Percentiles rank a stretch among this genome's conserved stretches.
Evolutionary conservation across 2,888 invertebrate genomes (phyloP).

Genomic region (Synanthedon andrenaeformis): DNA sequence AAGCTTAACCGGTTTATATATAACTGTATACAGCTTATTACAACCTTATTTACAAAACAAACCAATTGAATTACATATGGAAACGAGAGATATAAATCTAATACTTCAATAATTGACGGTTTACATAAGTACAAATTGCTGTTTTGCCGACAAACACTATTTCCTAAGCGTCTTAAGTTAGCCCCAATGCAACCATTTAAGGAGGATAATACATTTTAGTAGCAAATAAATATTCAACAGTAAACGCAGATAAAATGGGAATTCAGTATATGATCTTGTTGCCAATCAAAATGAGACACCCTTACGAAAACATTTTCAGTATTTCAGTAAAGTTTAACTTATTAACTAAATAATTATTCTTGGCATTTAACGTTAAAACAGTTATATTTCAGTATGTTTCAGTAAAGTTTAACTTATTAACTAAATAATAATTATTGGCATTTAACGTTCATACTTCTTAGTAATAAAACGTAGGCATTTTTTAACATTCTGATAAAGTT

Average conservation of each 20-base stretch:
- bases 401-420: too few relatives aligned
- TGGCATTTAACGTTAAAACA: too few relatives aligned
- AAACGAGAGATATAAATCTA: neutral
- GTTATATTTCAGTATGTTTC: too few relatives aligned
- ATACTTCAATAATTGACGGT: neutral
- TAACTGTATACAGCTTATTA: neutral
- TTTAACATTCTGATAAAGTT: too few relatives aligned
- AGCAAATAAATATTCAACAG: neutral
- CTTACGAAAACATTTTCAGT: too few relatives aligned
- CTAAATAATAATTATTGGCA: too few relatives aligned
- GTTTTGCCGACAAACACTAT: neutral
- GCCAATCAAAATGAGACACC: too few relatives aligned
- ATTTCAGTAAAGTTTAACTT: too few relatives aligned
- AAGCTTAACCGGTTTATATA: too few relatives aligned
- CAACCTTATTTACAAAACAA: neutral
- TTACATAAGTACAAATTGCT: neutral
- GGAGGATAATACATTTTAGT: neutral
- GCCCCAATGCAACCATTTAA: neutral
- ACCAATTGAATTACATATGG: neutral
- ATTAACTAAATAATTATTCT: too few relatives aligned
- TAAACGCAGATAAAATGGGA: neutral
- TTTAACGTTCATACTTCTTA: too few relatives aligned
- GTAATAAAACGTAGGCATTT: too few relatives aligned
- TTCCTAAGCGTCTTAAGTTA: neutral
- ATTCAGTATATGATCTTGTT: neutral